Evolutionary conservation across 2,113 vertebrate genomes (phyloP), one percentile per base, ranked within the genome.

Genomic region (Corapipo altera): DNA sequence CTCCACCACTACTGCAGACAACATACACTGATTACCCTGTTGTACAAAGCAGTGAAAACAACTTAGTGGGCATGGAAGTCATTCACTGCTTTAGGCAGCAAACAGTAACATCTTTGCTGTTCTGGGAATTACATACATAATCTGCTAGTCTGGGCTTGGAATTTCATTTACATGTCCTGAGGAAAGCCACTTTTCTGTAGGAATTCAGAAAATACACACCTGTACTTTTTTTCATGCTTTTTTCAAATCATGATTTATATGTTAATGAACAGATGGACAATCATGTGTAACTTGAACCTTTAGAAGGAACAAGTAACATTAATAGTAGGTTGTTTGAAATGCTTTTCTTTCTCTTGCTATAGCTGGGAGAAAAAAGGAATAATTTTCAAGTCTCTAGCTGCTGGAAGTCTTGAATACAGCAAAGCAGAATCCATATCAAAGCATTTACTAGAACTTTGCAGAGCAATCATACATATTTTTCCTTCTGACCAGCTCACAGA

Each of bases 21-120:
- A 70, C 98, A 98, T 98, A 48, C 99, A 99, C 85, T 97, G 97
- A 44, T 98, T 88, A 52, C 91, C 98, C 99, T 99, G 97, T 94
- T 72, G 69, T 78, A 80, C 39, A 85, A 70, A 89, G 62, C 85
- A 70, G 49, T 11, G 27, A 80, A 33, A 79, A 58, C 32, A 71
- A 33, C 23, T 80, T 89, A 46, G 18, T 75, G 32, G 15, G 33
- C 12, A n/a, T 3, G 37, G 73, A 93, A 71, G 23, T 16, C 21
- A 4, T 33, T 58, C 32, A 32, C 62, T 81, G 32, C 8, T 85
- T 87, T 37, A 64, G 72, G 37, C 20, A 43, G 46, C 46, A 76
- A 39, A 4, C 17, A 35, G 0, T 37, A 20, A 1, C 51, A 11
- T 4, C 15, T 62, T 17, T 15, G 9, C 73, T 89, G 1, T 46